Percentiles rank a stretch among this genome's conserved stretches.
These are phyloP conservation scores for Illadopsis cleaveri DNA, from an alignment of 2,113 vertebrate genomes.

Conservation along the genomic window DNA sequence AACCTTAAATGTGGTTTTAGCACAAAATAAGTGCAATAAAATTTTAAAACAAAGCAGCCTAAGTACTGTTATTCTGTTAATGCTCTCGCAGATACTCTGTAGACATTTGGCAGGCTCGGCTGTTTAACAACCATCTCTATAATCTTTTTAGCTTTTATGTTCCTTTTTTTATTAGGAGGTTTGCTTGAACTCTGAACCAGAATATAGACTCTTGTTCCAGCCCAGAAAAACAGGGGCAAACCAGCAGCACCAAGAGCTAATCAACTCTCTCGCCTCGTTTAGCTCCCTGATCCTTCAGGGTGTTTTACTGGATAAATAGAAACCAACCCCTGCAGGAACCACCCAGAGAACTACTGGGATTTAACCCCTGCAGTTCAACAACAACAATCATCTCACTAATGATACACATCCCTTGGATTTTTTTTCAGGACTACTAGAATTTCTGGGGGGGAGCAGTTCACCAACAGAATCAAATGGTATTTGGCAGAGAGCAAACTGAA, in stretches of 20 bases:
- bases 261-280: neutral
- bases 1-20: neutral
- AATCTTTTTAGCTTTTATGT: neutral
- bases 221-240: neutral
- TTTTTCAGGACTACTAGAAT: neutral
- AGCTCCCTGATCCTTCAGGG: neutral
- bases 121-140: neutral
- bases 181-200: neutral
- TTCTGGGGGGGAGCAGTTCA: neutral
- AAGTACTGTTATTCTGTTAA: neutral
- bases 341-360: neutral
- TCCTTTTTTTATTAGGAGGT: neutral
- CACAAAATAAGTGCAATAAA: neutral
- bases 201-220: neutral
- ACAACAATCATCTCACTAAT: neutral
- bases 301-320: neutral
- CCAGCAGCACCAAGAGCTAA: neutral
- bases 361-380: neutral
- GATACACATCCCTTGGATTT: neutral
- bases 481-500: neutral
- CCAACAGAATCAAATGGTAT: neutral
- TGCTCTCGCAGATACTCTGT: neutral
- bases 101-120: neutral
- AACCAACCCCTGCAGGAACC: neutral
- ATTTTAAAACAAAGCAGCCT: neutral